Evolutionary conservation across 1,140 invertebrate genomes (phyloP), one percentile per base, ranked within the genome.

Genomic region (Drosophila sp.): DNA sequence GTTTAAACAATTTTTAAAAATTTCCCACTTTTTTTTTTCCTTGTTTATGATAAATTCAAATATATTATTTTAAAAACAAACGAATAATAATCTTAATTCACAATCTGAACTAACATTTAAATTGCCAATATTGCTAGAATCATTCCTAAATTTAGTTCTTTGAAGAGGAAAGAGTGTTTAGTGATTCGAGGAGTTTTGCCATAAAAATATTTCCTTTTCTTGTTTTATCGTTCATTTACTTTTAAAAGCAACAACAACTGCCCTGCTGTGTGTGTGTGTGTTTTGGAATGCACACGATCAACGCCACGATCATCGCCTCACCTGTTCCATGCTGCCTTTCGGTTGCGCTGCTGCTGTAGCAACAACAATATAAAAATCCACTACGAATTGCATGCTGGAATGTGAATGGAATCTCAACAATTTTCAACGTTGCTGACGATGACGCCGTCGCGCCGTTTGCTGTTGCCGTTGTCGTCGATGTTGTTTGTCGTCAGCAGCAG

Each of bases 351-450:
- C 63, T 77, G 64, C 44, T 67, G 30, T 68, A 73, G 41, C 66
- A 76, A 30, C 55, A 82, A 50, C 64, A 60, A 66, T 65, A 70
- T 71, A 70, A 70, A 17, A 80, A 84, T 82, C 79, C 90, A 89
- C 66, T 84, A 83, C 79, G 84, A 91, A 91, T 91, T 91, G 90
- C 90, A 91, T 91, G 90, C 83, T 91, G 90, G 90, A 91, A 91
- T 91, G 90, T 91, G 90, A 91, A 91, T 91, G 90, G 90, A 91
- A 91, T 91, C 85, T 76, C 60, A 91, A 85, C 81, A 82, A 91
- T 91, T 90, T 91, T 83, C 73, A 90, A 75, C 90, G 79, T 90
- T 73, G 83, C 84, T 86, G 83, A 76, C 83, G 82, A 87, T 87
- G 82, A 86, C 82, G 82, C 82, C 82, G 82, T 82, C 60, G 80